phyloP scores from a whole-genome alignment of 92 coral and sea anemone species.

The Bergia sp. region DNA sequence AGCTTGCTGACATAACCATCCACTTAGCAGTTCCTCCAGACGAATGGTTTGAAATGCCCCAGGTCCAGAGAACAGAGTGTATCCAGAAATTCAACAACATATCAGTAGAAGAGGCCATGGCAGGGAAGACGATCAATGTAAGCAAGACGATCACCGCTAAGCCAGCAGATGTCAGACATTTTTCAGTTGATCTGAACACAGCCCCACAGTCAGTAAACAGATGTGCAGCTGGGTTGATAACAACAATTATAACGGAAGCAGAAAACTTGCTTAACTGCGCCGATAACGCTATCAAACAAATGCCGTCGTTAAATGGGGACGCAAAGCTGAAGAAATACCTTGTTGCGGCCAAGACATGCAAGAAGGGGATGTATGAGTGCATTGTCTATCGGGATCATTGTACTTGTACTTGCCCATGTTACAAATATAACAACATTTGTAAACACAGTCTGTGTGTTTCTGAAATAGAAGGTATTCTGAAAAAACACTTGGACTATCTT shows the following conservation, averaged over 20 bases:
- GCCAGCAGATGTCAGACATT: conserved; percentile 6
- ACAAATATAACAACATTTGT: background rate
- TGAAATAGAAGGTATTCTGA: no score
- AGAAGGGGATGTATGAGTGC: conserved; percentile 52
- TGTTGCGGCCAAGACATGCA: conserved; percentile 49
- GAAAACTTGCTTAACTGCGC: conserved; percentile 6
- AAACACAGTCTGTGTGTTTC: no score
- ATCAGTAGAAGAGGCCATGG: background rate
- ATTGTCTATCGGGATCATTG: conserved; percentile 37
- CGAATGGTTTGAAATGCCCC: conserved; percentile 32
- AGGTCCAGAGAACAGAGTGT: background rate
- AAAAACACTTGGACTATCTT: no score
- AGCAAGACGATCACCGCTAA: background rate
- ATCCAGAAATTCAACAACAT: conserved; percentile 10
- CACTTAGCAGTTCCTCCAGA: conserved; percentile 49
- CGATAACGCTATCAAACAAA: background rate
- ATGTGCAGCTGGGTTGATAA: background rate
- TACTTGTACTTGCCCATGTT: background rate
- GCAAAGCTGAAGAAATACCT: conserved; percentile 43
- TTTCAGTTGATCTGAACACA: conserved; percentile 17
- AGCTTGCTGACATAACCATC: conserved; percentile 42
- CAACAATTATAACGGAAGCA: background rate
- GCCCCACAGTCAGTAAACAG: background rate
- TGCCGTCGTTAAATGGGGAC: conserved; percentile 26
- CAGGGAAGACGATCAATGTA: background rate